Conservation (phyloP, 2,113 vertebrate species). For the Saimiri boliviensis region DNA sequence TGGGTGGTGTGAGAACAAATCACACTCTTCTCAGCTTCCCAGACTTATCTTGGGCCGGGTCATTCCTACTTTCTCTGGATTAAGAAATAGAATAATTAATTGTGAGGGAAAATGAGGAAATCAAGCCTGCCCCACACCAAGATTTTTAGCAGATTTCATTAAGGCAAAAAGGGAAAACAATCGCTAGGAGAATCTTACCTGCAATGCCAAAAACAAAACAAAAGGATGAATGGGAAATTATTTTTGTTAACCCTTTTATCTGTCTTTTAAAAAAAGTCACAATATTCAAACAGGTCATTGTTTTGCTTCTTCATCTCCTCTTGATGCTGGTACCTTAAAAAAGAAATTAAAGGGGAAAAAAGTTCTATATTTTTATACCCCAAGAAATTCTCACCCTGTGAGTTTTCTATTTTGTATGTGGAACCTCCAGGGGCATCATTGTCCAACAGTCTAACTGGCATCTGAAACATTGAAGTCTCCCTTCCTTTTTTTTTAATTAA, state of each 20-base stretch:
- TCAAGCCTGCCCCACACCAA: conserved; percentile 57
- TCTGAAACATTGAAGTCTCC: conserved; percentile 83
- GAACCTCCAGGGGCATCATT: conserved; percentile 58
- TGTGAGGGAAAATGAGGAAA: conserved; percentile 51
- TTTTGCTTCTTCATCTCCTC: conserved; percentile 48
- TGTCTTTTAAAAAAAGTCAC: conserved; percentile 22
- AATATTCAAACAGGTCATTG: background rate
- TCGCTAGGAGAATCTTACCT: background rate
- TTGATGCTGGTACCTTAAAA: conserved; percentile 7
- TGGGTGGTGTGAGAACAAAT: conserved; percentile 55
- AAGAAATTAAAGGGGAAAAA: background rate
- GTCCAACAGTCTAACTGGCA: conserved; percentile 75
- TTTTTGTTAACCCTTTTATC: background rate
- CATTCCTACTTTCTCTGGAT: conserved; percentile 64
- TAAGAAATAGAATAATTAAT: conserved; percentile 66
- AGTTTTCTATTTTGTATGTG: conserved; percentile 44
- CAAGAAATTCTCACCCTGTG: background rate
- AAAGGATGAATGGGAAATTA: background rate
- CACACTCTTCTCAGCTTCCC: conserved; percentile 60
- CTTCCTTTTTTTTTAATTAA: conserved; percentile 90
- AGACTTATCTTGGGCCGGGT: background rate
- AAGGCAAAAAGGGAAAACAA: background rate
- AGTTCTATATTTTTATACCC: conserved; percentile 14
- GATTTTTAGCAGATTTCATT: background rate
- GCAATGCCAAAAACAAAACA: background rate